A percentile compares a stretch with the other conserved stretches of the same genome.
phyloP scores from a whole-genome alignment of 64 coral and sea anemone genomes.

The Stichodactyla helianthus region DNA sequence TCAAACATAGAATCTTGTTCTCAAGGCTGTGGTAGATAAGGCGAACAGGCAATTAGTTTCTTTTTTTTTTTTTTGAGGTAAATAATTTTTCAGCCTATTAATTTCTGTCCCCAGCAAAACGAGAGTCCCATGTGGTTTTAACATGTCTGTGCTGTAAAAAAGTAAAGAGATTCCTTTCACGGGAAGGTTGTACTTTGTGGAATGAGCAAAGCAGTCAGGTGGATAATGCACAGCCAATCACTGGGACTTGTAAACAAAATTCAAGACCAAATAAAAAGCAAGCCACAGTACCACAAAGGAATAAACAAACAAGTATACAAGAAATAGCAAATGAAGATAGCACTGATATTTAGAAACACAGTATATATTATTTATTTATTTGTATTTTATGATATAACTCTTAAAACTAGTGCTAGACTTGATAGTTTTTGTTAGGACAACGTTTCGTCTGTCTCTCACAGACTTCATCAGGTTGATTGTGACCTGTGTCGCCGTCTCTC shows the following conservation, averaged over 20 bases:
- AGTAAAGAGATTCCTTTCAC: conserved; percentile 75
- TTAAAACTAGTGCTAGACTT: no score
- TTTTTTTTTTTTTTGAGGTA: no score
- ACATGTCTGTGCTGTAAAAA: conserved; percentile 80
- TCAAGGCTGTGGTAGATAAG: no score
- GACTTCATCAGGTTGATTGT: no score
- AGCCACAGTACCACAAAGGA: not conserved
- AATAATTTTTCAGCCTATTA: no score
- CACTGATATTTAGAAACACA: not conserved
- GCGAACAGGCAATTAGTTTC: no score
- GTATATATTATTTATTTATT: no score
- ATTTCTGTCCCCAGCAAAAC: conserved; percentile 45
- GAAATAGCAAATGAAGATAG: not conserved
- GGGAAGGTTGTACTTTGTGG: conserved; percentile 62
- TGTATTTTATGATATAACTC: no score
- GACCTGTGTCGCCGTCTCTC: no score
- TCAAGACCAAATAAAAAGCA: not conserved
- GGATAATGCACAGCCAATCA: not conserved
- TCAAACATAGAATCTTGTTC: no score
- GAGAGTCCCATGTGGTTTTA: conserved; percentile 75
- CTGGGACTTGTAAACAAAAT: not conserved
- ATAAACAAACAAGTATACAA: not conserved
- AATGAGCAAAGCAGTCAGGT: conserved; percentile 39
- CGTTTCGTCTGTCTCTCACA: no score
- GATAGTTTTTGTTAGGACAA: no score